Base-by-base conservation (phyloP, 2,113 vertebrate genomes). In the Elgaria multicarinata region DNA sequence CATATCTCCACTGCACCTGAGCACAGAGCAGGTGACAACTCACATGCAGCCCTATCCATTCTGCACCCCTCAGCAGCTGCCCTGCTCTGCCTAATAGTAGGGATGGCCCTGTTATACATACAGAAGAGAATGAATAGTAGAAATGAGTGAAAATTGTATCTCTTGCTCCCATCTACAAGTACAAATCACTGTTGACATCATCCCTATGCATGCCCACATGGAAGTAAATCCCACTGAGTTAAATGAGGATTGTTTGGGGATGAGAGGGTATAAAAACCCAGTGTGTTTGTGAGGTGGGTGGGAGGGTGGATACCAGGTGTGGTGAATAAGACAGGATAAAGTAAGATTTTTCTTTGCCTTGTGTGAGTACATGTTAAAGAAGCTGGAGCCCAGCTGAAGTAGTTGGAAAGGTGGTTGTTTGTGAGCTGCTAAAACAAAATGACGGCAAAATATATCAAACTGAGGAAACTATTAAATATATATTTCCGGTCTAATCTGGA, bases 231-330 rank as follows among this genome's bases (percentile, higher is more conserved):
- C 42, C 13, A 10, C 6, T 71, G 18, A 71, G 10, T 50, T n/a
- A 14, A 46, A 71, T n/a, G 31, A 22, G 22, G 44, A 7, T 39
- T 67, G 9, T 36, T 39, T 80, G 36, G 24, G 3, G 39, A 36
- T 39, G 33, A 53, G 58, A 72, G 26, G 44, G 7, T 71, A 71
- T 71, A 39, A 36, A 93, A 92, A 67, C 85, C 18, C 8, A 72
- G n/a, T 77, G 5, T 26, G 0, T 46, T 44, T 44, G 42, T 53
- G 28, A 26, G 80, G 80, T 89, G 83, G 10, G 26, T n/a, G 9
- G 12, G 92, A 44, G 0, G 12, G 92, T 39, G 0, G 82, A 3
- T 78, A 77, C 36, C 24, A 64, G 20, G 18, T 9, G 76, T 0
- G 89, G 31, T 22, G 82, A 0, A 39, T 24, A 64, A 24, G 64